A percentile compares a stretch with the other conserved stretches of the same genome.
phyloP scores from a whole-genome alignment of 2,797 vertebrate genomes.

The Chiroxiphia lanceolata region DNA sequence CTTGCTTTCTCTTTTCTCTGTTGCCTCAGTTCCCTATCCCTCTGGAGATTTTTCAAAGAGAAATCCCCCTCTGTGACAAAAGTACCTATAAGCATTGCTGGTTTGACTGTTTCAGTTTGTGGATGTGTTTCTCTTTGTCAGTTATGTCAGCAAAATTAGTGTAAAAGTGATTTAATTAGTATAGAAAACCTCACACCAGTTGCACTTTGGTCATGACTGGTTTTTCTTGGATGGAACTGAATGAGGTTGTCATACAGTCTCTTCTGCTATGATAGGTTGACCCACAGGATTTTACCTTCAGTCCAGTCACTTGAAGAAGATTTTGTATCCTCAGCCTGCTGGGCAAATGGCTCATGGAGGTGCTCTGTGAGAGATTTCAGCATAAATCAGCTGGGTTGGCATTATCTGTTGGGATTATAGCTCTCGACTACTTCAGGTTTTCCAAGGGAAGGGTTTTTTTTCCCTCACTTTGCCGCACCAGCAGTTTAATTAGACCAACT shows the following conservation, averaged over 20 bases:
- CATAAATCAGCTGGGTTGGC: neutral
- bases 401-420: neutral
- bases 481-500: neutral
- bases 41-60: neutral
- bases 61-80: neutral
- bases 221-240: neutral
- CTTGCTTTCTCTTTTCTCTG: neutral
- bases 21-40: neutral
- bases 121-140: neutral
- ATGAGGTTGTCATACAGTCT: neutral
- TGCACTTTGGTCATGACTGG: neutral
- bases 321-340: neutral
- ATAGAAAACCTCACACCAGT: neutral
- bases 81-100: rapidly evolving
- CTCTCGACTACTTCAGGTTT: neutral
- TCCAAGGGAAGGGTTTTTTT: neutral
- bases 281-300: neutral
- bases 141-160: neutral
- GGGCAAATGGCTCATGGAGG: rapidly evolving
- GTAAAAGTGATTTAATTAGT: neutral
- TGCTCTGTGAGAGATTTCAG: neutral
- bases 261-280: neutral
- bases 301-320: neutral
- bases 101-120: neutral
- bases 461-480: neutral